These are phyloP conservation scores for Periophthalmodon schlosseri DNA, from an alignment of 2,113 vertebrate genomes.

Conservation along the genomic window DNA sequence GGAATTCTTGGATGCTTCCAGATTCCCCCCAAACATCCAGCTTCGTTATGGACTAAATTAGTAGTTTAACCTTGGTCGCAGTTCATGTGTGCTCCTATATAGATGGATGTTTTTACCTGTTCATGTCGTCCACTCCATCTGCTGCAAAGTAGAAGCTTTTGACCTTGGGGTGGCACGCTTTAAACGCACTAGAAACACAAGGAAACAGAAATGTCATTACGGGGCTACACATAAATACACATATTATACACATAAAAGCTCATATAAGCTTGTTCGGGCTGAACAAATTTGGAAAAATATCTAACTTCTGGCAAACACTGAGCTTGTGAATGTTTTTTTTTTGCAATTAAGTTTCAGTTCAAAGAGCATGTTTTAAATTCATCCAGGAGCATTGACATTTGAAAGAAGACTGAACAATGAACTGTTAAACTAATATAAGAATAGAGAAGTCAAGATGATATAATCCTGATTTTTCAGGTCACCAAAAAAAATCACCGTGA, in stretches of 20 bases:
- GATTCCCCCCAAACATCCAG: not conserved
- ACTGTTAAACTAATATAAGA: no score
- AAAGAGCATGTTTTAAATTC: no score
- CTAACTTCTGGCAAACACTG: no score
- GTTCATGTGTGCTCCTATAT: not conserved
- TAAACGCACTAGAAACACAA: conserved; percentile 86
- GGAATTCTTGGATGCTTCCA: not conserved
- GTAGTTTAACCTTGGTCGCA: not conserved
- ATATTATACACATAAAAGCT: not conserved
- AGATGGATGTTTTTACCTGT: conserved; percentile 82
- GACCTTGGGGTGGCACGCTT: conserved; percentile 98
- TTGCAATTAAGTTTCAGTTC: no score
- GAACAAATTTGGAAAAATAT: no score
- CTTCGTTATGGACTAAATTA: not conserved
- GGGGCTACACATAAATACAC: conserved; percentile 15
- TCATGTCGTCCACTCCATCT: conserved; percentile 98
- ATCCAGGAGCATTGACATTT: no score
- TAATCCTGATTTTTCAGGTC: no score
- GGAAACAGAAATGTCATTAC: conserved; percentile 28
- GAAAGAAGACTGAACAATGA: no score
- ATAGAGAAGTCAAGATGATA: no score
- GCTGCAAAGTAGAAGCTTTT: conserved; percentile 99
- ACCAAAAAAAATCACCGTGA: no score
- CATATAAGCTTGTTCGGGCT: no score
- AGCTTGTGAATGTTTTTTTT: no score